Percentiles rank a stretch among this genome's conserved stretches.
Evolutionary conservation across 2,797 vertebrate species (phyloP).

Genomic region (Anguilla pacifica): DNA sequence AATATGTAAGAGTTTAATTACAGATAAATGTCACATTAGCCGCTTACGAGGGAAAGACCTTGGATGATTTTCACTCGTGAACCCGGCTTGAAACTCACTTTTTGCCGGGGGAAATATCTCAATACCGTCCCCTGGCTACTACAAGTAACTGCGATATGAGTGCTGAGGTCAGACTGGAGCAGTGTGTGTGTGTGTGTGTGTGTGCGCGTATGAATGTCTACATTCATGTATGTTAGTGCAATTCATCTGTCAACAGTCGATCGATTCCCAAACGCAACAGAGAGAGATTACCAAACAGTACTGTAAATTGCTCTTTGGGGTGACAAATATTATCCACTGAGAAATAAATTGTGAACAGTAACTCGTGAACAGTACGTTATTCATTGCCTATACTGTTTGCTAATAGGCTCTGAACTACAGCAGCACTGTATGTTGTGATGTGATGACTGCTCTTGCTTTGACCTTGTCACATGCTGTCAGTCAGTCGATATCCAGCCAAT

Average conservation of each 20-base stretch:
- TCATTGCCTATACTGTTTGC: background rate
- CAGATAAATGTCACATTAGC: constrained; percentile 78
- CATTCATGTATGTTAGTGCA: background rate
- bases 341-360: background rate
- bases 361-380: background rate
- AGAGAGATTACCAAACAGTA: constrained; percentile 29
- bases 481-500: background rate
- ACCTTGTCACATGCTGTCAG: background rate
- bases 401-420: background rate
- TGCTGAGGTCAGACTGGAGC: background rate
- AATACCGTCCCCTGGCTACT: background rate
- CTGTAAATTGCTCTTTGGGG: background rate
- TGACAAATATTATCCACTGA: background rate
- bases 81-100: constrained; percentile 20
- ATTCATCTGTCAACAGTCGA: background rate
- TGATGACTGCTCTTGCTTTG: background rate
- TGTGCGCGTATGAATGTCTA: background rate
- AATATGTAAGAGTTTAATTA: constrained; percentile 77
- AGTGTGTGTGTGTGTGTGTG: background rate
- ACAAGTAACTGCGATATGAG: constrained; percentile 3
- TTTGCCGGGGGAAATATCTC: background rate
- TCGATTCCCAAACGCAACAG: background rate
- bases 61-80: constrained; percentile 52
- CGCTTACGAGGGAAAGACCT: constrained; percentile 63
- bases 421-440: background rate